A percentile compares a stretch with the other conserved stretches of the same genome.
Evolutionary conservation across 1,140 invertebrate species (phyloP).

Genomic region (Rhopalosiphum maidis): DNA sequence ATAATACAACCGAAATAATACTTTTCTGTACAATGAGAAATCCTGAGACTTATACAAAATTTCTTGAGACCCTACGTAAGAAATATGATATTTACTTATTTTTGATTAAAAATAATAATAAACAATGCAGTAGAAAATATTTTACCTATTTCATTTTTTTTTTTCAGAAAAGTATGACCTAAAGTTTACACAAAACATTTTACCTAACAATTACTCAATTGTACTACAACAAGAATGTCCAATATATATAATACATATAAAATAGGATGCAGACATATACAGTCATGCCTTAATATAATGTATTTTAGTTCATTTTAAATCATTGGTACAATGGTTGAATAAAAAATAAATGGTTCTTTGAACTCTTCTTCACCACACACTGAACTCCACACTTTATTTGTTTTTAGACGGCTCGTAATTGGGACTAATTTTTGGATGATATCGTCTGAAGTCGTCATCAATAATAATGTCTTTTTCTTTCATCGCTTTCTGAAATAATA

Average conservation of each 20-base stretch:
- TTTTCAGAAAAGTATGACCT: background rate
- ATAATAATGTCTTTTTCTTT: slow-evolving; percentile 35
- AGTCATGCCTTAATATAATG: background rate
- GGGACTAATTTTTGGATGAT: slow-evolving; percentile 12
- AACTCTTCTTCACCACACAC: background rate
- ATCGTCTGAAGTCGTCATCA: slow-evolving; percentile 3
- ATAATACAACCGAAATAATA: slow-evolving; percentile 28
- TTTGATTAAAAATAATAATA: background rate
- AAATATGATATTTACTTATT: background rate
- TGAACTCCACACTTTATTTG: background rate
- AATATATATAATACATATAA: slow-evolving; percentile 23
- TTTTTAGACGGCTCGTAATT: background rate
- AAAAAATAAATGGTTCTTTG: background rate
- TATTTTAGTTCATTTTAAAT: background rate
- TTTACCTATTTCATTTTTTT: slow-evolving; percentile 11
- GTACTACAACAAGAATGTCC: slow-evolving; percentile 46
- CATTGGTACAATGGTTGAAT: background rate
- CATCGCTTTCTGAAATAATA: slow-evolving; percentile 38
- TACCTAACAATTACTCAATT: slow-evolving; percentile 41
- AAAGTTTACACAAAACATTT: background rate
- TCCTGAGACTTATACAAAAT: slow-evolving; percentile 28
- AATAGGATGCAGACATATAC: background rate
- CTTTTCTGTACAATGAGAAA: slow-evolving; percentile 58
- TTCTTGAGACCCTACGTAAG: slow-evolving; percentile 33
- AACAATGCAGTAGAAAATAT: background rate